These are phyloP conservation scores for Rhyacophila evoluta DNA, from an alignment of 2,888 invertebrate genomes.

Conservation along the genomic window DNA sequence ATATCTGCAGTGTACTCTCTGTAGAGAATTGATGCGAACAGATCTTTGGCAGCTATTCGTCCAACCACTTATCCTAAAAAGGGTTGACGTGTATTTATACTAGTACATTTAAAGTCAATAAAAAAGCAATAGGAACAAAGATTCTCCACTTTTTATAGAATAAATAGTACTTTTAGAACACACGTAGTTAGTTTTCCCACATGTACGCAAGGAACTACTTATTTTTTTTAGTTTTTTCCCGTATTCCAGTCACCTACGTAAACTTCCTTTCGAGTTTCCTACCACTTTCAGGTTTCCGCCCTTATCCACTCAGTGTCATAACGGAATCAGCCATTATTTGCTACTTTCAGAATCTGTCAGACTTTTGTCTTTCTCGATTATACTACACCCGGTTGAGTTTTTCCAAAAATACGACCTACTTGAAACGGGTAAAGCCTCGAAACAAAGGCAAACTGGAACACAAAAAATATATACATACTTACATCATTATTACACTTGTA, in stretches of 20 bases:
- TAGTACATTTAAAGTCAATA: no score
- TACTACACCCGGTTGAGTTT: conserved; percentile 5
- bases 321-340: conserved; percentile 52
- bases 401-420: background rate
- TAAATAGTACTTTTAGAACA: background rate
- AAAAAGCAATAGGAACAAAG: no score
- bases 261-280: conserved; percentile 32
- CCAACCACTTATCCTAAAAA: no score
- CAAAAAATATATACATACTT: no score
- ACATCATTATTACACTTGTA: no score
- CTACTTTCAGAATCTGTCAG: conserved; percentile 50
- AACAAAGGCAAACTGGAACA: background rate
- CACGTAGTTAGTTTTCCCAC: background rate
- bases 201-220: background rate
- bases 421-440: background rate
- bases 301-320: conserved; percentile 50
- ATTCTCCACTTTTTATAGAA: background rate
- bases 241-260: conserved; percentile 3
- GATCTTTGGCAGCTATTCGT: no score
- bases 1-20: no score
- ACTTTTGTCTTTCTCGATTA: background rate
- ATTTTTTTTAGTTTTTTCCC: background rate
- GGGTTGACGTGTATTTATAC: no score
- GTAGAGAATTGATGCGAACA: no score
- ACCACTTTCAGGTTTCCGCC: conserved; percentile 33